Evolutionary conservation across 2,888 invertebrate species (phyloP), one percentile per base, ranked within the genome.

Genomic region (Spilarctia lutea): DNA sequence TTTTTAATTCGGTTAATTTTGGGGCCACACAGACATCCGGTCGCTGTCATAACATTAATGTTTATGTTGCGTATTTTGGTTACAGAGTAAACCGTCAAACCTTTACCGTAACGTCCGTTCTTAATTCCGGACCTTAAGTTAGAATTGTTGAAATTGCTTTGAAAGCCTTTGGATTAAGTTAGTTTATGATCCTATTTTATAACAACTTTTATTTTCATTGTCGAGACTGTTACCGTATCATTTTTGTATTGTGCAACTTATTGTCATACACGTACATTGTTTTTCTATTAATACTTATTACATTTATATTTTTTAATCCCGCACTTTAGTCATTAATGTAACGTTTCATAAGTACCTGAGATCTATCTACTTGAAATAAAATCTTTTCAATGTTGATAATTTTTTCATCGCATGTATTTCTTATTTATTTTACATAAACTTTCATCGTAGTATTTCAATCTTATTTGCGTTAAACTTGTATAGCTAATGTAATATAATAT

Each of bases 1-100:
- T 78, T 84, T 77, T 76, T 76, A 83, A 78, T 83, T 77, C 68
- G 20, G 68, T 66, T 69, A 69, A 78, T 81, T 79, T 82, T 74
- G 67, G 65, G 73, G 39, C 71, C 74, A 74, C 75, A 74, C 75
- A 73, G 71, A 72, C 78, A 81, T 78, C 74, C 77, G 75, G 74
- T 33, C 68, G 48, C 76, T 73, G 75, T 73, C 71, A 75, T 78
- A 83, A 79, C 77, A 80, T 84, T 78, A 80, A 81, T 79, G 81
- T 81, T 85, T 79, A 80, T 72, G 76, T 65, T 76, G 72, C 67
- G 76, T 75, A 76, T 83, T 84, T 81, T 81, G 75, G 78, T 79
- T 76, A 68, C 76, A 68, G 78, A 73, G 75, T 78, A 79, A 81
- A 72, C 76, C 72, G 75, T 65, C 70, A 68, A 39, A 68, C 70